Percentiles rank a stretch among this genome's conserved stretches.
Conservation (phyloP, 2,888 invertebrate genomes). For the Hyposoter dolosus region DNA sequence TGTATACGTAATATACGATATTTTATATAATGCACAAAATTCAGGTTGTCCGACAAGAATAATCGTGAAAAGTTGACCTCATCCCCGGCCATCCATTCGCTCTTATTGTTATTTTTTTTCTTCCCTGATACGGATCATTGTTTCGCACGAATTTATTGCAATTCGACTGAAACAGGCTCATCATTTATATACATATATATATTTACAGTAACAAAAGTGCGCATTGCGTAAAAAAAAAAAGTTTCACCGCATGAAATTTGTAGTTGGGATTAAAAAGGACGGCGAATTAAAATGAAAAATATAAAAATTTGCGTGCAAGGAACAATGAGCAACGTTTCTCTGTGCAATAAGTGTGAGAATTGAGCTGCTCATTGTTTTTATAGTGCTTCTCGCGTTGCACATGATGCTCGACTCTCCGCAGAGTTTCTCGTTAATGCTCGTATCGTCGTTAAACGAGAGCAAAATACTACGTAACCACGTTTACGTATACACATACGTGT, state of each 20-base stretch:
- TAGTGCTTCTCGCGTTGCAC: conserved; percentile 66
- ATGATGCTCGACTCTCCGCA: conserved; percentile 12
- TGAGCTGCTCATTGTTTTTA: conserved; percentile 74
- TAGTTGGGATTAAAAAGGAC: background rate
- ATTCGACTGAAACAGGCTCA: conserved; percentile 25
- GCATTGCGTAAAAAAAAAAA: conserved; percentile 50
- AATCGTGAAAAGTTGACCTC: conserved; percentile 46
- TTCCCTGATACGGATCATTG: conserved; percentile 10
- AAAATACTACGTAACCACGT: conserved; percentile 71
- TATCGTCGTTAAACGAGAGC: conserved; percentile 77
- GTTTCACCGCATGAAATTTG: conserved; percentile 29
- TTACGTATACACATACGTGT: conserved; percentile 4
- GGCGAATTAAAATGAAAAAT: background rate
- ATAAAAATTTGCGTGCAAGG: conserved; percentile 3
- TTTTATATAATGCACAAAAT: conserved; percentile 40
- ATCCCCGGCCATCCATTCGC: conserved; percentile 18
- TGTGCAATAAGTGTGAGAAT: conserved; percentile 43
- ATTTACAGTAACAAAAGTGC: conserved; percentile 36
- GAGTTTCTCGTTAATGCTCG: conserved; percentile 74
- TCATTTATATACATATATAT: conserved; percentile 41
- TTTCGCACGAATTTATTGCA: conserved; percentile 36
- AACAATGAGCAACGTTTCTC: conserved; percentile 42
- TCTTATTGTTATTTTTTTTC: conserved; percentile 25
- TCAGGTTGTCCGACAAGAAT: conserved; percentile 43
- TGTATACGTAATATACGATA: conserved; percentile 8